Evolutionary conservation across 2,888 invertebrate species (phyloP).

Genomic region (Gandaritis pyraliata): DNA sequence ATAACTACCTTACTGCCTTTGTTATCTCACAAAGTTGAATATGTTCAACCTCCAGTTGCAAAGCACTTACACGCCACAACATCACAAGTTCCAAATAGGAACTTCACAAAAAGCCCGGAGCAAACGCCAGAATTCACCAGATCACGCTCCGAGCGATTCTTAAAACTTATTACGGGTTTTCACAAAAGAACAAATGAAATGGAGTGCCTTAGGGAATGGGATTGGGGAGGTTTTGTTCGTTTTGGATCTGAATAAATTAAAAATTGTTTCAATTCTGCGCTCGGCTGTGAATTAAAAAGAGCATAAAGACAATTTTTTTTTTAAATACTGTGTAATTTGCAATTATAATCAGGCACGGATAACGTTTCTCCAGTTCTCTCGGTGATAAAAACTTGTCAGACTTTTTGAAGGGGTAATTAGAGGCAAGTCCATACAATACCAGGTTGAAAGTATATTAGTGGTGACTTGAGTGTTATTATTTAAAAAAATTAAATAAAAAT

Average conservation of each 20-base stretch:
- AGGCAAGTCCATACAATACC: no score
- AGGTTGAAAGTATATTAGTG: not conserved
- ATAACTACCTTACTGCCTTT: no score
- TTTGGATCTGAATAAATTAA: conserved; percentile 13
- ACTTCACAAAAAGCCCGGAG: conserved; percentile 23
- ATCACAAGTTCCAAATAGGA: conserved; percentile 28
- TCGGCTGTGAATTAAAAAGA: not conserved
- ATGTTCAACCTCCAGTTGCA: conserved; percentile 1
- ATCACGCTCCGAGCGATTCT: conserved; percentile 1
- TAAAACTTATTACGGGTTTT: conserved; percentile 6
- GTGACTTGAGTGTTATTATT: not conserved
- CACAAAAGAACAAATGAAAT: conserved; percentile 20
- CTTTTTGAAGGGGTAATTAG: no score
- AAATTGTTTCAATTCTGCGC: conserved; percentile 10
- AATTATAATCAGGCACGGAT: no score
- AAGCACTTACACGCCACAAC: conserved; percentile 8
- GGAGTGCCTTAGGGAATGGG: conserved; percentile 23
- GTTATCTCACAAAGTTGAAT: no score
- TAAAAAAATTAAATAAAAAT: not conserved
- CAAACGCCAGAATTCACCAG: not conserved
- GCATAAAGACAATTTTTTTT: no score
- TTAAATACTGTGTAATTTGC: no score
- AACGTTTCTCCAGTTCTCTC: no score
- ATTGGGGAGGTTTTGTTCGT: conserved; percentile 12
- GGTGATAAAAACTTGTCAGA: no score